A percentile compares a stretch with the other conserved stretches of the same genome.
These are phyloP conservation scores for Carposina sasakii DNA, from an alignment of 1,140 invertebrate genomes.

Conservation along the genomic window DNA sequence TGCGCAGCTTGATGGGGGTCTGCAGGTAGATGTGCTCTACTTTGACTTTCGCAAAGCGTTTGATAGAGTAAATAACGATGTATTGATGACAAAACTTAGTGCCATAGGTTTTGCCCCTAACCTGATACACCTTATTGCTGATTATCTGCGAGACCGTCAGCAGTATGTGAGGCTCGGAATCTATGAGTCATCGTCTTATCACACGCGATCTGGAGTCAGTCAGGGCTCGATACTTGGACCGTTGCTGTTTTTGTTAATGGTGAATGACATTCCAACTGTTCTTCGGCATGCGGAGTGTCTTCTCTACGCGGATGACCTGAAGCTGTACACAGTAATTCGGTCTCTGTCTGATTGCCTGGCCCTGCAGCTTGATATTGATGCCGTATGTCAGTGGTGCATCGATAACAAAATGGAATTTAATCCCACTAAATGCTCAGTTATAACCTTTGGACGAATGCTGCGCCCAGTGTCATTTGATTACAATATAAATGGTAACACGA, in stretches of 20 bases:
- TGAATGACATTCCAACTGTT: neutral
- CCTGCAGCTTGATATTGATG: neutral
- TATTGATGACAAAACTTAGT: conserved; percentile 6
- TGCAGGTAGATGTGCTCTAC: conserved; percentile 29
- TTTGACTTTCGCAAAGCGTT: conserved; percentile 13
- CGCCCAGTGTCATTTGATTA: neutral
- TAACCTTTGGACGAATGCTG: neutral
- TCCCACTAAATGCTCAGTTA: neutral
- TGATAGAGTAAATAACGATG: conserved; percentile 24
- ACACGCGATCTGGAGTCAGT: conserved; percentile 7
- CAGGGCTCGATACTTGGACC: conserved; percentile 8
- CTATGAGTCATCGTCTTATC: neutral
- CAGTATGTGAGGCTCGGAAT: conserved; percentile 3
- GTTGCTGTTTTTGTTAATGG: conserved; percentile 1
- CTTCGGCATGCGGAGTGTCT: neutral
- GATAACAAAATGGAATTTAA: neutral
- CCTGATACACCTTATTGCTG: neutral
- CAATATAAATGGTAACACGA: neutral
- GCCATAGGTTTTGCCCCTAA: neutral
- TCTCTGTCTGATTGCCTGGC: neutral
- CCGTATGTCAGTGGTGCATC: neutral
- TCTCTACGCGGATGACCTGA: conserved; percentile 7
- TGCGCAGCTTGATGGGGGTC: conserved; percentile 1
- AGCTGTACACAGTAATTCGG: neutral
- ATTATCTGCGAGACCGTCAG: conserved; percentile 1